Base-by-base conservation (phyloP, 2,113 vertebrate species). In the Jacana jacana region DNA sequence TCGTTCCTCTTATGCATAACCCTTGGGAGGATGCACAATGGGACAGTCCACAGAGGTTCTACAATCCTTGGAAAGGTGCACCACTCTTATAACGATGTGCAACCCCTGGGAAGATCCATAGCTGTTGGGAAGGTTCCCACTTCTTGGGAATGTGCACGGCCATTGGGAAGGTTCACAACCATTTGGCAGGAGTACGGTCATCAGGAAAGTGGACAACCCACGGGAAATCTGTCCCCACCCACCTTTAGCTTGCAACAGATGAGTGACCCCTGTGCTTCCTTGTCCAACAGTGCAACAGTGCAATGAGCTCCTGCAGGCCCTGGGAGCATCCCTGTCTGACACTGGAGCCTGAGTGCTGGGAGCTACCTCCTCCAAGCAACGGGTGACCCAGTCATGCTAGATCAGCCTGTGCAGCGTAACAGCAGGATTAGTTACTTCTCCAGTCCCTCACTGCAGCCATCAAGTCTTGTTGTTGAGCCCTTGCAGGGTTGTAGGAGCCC, bases 351-450 rank as follows among this genome's bases (percentile, higher is more conserved):
- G 8, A 5, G 8, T 64, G 17, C 11, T 72, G 58, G 63, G 39
- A 66, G 28, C 39, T 35, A 51, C 39, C 33, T 51, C 10, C 35
- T 93, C 58, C 39, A 39, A 44, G 71, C 11, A 9, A 40, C 42
- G 42, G 35, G 13, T 16, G 13, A 33, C 27, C 80, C 33, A 16
- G 6, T 44, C 55, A 60, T 46, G 24, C 54, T 40, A 25, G 40
- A 19, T 30, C 30, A 63, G 24, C 39, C 39, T 0, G 0, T 33
- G 52, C 6, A 60, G 19, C 30, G 42, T 79, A 4, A 1, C 20
- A 23, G 14, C n/a, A 66, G 55, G 75, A 46, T 64, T 57, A 30
- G 10, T 1, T 42, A 23, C 31, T 37, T 61, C 60, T 88, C 66
- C 73, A 71, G 9, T 27, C 37, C 51, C 58, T 65, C 86, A 65